Base-by-base conservation (phyloP, 2,888 invertebrate genomes). In the Trichopoda pennipes region DNA sequence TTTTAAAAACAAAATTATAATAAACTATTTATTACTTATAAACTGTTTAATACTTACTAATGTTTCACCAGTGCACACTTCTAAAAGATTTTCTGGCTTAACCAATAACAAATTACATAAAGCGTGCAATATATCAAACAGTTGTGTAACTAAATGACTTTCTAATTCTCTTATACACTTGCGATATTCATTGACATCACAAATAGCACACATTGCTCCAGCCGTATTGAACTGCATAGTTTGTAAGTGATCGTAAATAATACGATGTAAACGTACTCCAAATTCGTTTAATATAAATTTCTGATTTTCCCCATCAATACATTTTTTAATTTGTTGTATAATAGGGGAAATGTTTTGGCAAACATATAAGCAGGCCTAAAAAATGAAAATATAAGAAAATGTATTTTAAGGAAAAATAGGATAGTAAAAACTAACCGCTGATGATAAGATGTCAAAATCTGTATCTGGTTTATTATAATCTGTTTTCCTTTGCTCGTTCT, bases 131-230 rank as follows among this genome's bases (percentile, higher is more conserved):
- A 97, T 96, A 92, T 99, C 98, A 92, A 99, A 99, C n/a, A 99
- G 92, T 78, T 95, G 94, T 56, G 94, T 94, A 49, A 98, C 95
- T 66, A 97, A 92, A 3, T 95, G 93, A 10, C 97, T 95, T 72
- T 94, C 93, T 75, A 95, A 92, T 61, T 94, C 94, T 0, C 92
- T 88, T n/a, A 95, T 95, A 89, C 96, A 97, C 86, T 96, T 96
- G 21, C 98, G 93, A 91, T 99, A 99, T 91, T 99, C 99, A 88
- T 98, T 98, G 86, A 99, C 96, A 92, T 99, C 99, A 92, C 98
- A 99, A 86, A 99, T 98, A 2, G 97, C 97, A 90, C 98, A 95
- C 97, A 99, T 98, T 0, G 99, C 99, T 73, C 99, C 98, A 58
- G 97, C 95, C 7, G 97, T 97, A 91, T 97, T 98, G 89, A 98